Conservation (phyloP, 35 echinoderm and acorn worm species). For the Chiridota heheva region DNA sequence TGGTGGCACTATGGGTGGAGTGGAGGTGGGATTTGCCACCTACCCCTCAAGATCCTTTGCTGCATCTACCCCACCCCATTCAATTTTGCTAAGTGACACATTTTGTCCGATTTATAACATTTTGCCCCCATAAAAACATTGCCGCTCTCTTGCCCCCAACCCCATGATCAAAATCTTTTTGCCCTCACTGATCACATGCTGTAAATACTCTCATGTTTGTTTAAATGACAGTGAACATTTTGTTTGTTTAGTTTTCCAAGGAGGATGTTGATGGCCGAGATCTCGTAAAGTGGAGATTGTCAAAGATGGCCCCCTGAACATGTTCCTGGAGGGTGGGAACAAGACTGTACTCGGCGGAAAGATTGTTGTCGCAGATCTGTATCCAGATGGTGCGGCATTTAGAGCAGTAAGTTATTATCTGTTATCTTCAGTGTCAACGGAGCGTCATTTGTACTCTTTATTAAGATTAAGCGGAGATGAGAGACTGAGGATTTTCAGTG, state of each 20-base stretch:
- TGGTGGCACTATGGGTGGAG: too few species aligned
- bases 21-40: too few species aligned
- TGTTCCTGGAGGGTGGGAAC: conserved; percentile 72
- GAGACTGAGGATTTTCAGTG: not conserved
- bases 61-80: too few species aligned
- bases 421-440: not conserved
- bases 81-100: too few species aligned
- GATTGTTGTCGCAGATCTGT: conserved; percentile 70
- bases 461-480: not conserved
- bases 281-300: conserved; percentile 58
- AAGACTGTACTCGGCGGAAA: conserved; percentile 62
- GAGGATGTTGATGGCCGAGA: conserved; percentile 59
- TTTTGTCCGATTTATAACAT: too few species aligned
- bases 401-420: conserved; percentile 39
- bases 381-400: conserved; percentile 52
- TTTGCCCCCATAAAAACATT: too few species aligned
- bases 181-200: too few species aligned
- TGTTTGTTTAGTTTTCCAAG: conserved; percentile 42
- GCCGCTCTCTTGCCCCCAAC: too few species aligned
- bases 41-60: too few species aligned
- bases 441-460: not conserved
- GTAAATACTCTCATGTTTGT: too few species aligned
- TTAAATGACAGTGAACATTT: too few species aligned
- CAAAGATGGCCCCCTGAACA: conserved; percentile 69
- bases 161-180: too few species aligned